Conservation (phyloP, 2,888 invertebrate genomes). For the Hipparchia sbordonii region DNA sequence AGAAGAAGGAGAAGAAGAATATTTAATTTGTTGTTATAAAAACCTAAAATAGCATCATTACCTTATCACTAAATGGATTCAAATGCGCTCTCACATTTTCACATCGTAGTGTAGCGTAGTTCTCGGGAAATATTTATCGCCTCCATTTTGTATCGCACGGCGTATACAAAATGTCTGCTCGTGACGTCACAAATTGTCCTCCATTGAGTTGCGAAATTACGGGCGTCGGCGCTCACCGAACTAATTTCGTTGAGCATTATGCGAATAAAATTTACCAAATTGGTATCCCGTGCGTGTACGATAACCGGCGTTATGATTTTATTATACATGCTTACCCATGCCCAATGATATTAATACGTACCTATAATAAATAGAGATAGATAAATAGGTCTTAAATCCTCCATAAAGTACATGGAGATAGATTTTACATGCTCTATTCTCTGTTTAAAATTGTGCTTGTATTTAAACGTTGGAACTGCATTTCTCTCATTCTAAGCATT, state of each 20-base stretch:
- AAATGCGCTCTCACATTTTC: constrained; percentile 23
- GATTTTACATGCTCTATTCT: too few relatives aligned
- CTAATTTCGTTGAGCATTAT: constrained; percentile 60
- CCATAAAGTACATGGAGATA: too few relatives aligned
- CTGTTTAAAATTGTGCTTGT: too few relatives aligned
- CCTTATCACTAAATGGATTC: constrained; percentile 22
- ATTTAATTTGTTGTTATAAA: too few relatives aligned
- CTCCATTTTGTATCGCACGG: constrained; percentile 41
- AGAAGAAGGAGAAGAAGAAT: too few relatives aligned
- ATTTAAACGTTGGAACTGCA: too few relatives aligned
- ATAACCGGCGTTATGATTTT: constrained; percentile 15
- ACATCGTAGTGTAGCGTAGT: constrained; percentile 13
- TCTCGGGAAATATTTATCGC: constrained; percentile 28
- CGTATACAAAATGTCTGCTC: constrained; percentile 61
- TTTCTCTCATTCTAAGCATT: too few relatives aligned
- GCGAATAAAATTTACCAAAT: constrained; percentile 41
- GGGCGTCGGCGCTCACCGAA: constrained; percentile 60
- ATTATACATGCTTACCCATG: neutral
- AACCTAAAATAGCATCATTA: neutral
- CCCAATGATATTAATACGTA: too few relatives aligned
- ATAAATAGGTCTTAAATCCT: too few relatives aligned
- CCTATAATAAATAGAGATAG: too few relatives aligned
- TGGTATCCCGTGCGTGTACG: constrained; percentile 27
- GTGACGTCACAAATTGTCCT: constrained; percentile 78
- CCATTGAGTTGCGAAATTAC: constrained; percentile 79